These are phyloP conservation scores for Cotesia chilonis DNA, from an alignment of 1,140 invertebrate species.

Conservation along the genomic window DNA sequence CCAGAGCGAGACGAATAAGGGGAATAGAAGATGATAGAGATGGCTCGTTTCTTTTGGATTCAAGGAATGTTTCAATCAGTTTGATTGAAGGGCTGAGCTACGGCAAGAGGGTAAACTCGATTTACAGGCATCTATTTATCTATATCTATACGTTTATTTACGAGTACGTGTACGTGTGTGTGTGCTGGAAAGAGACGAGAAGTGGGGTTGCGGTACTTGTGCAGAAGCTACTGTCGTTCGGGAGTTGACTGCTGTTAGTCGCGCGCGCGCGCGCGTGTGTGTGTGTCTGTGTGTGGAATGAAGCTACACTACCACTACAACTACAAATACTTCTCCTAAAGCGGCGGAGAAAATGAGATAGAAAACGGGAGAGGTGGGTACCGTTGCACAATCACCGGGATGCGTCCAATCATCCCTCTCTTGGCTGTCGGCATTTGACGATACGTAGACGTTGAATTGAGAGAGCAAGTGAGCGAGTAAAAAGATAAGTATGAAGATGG, in stretches of 20 bases:
- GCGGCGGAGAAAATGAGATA: slow-evolving; percentile 40
- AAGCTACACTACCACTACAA: slow-evolving; percentile 64
- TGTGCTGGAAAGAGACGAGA: slow-evolving; percentile 18
- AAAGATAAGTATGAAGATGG: slow-evolving; percentile 5
- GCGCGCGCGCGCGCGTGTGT: neutral
- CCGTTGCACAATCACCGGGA: slow-evolving; percentile 70
- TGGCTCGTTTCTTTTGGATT: slow-evolving; percentile 67
- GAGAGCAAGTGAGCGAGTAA: slow-evolving; percentile 25
- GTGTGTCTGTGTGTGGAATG: slow-evolving; percentile 50
- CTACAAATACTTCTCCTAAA: slow-evolving; percentile 59
- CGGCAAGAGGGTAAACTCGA: slow-evolving; percentile 67
- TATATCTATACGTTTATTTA: too few relatives aligned
- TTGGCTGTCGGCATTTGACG: slow-evolving; percentile 67
- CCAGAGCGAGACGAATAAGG: slow-evolving; percentile 38
- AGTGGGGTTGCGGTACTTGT: slow-evolving; percentile 37
- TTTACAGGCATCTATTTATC: slow-evolving; percentile 56
- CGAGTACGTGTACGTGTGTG: neutral
- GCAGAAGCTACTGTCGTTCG: slow-evolving; percentile 37
- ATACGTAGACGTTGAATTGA: slow-evolving; percentile 43
- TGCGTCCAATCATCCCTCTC: slow-evolving; percentile 73
- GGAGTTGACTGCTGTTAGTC: slow-evolving; percentile 29
- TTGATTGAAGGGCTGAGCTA: slow-evolving; percentile 68
- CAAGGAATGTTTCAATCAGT: slow-evolving; percentile 68
- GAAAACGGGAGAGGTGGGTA: slow-evolving; percentile 59
- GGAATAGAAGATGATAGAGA: slow-evolving; percentile 40